phyloP scores from a whole-genome alignment of 2,888 invertebrate genomes.

The Volucella inflata region DNA sequence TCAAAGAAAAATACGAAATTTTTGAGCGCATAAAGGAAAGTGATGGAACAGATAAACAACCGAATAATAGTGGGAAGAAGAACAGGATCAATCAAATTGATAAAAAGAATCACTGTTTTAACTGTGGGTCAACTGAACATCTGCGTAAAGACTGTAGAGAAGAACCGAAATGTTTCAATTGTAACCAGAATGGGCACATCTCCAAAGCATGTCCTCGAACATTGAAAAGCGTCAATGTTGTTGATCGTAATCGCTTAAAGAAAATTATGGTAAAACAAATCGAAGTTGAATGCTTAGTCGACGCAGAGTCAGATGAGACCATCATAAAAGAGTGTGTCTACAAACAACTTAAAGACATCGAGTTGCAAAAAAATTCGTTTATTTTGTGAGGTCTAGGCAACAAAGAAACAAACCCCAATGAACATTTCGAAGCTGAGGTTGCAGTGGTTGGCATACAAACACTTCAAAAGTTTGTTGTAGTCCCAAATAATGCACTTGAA shows the following conservation, averaged over 20 bases:
- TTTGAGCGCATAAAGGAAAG: slow-evolving; percentile 24
- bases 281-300: slow-evolving; percentile 11
- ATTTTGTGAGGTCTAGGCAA: slow-evolving; percentile 9
- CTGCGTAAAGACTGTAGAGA: background rate
- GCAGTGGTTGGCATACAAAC: background rate
- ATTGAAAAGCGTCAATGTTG: slow-evolving; percentile 8
- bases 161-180: slow-evolving; percentile 18
- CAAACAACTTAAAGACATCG: slow-evolving; percentile 3
- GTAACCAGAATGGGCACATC: slow-evolving; percentile 17
- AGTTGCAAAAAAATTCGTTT: background rate
- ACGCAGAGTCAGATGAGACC: slow-evolving; percentile 20
- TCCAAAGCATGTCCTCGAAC: slow-evolving; percentile 7
- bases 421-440: slow-evolving; percentile 1
- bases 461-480: slow-evolving; percentile 1
- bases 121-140: background rate
- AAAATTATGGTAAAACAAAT: slow-evolving; percentile 25
- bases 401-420: slow-evolving; percentile 7
- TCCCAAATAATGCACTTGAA: background rate
- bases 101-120: slow-evolving; percentile 6
- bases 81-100: too few species aligned
- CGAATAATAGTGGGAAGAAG: too few species aligned
- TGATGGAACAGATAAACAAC: too few species aligned
- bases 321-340: slow-evolving; percentile 21
- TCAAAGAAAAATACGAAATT: slow-evolving; percentile 31
- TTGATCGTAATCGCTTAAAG: slow-evolving; percentile 6